Percentiles rank a stretch among this genome's conserved stretches.
Evolutionary conservation across 2,113 vertebrate species (phyloP).

Genomic region (Arothron firmamentum): DNA sequence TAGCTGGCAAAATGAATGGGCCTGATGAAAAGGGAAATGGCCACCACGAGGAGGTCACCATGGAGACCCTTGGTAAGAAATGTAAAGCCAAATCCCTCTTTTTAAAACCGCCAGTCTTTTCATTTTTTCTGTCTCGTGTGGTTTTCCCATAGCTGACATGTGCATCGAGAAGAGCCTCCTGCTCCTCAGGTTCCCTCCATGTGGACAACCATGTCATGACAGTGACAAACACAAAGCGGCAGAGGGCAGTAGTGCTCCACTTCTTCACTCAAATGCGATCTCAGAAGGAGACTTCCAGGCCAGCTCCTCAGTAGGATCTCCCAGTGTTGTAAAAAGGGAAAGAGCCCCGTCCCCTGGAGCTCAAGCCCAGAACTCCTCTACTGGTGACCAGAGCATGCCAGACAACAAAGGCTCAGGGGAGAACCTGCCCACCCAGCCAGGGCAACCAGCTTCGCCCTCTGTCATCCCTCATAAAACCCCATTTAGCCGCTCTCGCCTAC

Average conservation of each 20-base stretch:
- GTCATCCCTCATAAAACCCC: slow-evolving; percentile 79
- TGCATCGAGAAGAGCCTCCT: slow-evolving; percentile 91
- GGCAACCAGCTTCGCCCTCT: slow-evolving; percentile 81
- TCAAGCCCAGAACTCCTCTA: slow-evolving; percentile 37
- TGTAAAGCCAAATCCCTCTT: background rate
- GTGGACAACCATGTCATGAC: slow-evolving; percentile 53
- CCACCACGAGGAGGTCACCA: slow-evolving; percentile 77
- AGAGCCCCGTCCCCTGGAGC: slow-evolving; percentile 14
- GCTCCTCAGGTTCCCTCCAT: slow-evolving; percentile 81
- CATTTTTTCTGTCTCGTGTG: background rate
- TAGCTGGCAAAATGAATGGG: slow-evolving; percentile 76
- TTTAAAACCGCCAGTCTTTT: background rate
- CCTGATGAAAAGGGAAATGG: slow-evolving; percentile 74
- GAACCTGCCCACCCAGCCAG: slow-evolving; percentile 66
- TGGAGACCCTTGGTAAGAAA: slow-evolving; percentile 84
- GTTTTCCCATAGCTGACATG: slow-evolving; percentile 77
- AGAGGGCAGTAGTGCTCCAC: slow-evolving; percentile 40
- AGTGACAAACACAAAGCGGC: slow-evolving; percentile 40
- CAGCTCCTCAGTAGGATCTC: slow-evolving; percentile 21
- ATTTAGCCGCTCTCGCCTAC: slow-evolving; percentile 83
- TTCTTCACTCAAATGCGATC: slow-evolving; percentile 59
- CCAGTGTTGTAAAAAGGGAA: slow-evolving; percentile 26
- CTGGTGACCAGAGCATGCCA: slow-evolving; percentile 35
- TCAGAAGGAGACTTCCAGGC: slow-evolving; percentile 84
- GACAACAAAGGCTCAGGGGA: slow-evolving; percentile 65